Evolutionary conservation across 2,797 vertebrate species (phyloP).

Genomic region (Chelon labrosus): DNA sequence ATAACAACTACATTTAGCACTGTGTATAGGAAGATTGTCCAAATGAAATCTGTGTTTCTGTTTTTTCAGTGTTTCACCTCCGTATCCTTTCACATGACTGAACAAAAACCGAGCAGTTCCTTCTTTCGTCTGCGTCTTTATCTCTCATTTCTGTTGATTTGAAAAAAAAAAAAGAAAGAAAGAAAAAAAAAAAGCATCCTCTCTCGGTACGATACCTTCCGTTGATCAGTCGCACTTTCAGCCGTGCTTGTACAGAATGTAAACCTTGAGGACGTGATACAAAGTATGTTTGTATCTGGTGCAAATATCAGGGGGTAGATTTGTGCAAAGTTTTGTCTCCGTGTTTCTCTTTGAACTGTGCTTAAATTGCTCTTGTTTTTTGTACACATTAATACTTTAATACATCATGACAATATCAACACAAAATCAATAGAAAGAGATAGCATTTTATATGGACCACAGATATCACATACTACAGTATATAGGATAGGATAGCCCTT

Average conservation of each 20-base stretch:
- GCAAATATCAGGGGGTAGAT: constrained; percentile 80
- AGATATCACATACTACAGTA: constrained; percentile 86
- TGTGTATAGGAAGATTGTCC: constrained; percentile 90
- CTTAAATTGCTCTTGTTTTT: constrained; percentile 77
- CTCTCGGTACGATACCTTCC: constrained; percentile 47
- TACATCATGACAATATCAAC: constrained; percentile 86
- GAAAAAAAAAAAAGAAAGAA: constrained; percentile 13
- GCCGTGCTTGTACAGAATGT: constrained; percentile 73
- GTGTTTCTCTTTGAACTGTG: constrained; percentile 80
- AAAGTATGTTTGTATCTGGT: constrained; percentile 71
- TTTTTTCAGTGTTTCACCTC: constrained; percentile 71
- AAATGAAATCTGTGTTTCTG: constrained; percentile 79
- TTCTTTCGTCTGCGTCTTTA: constrained; percentile 35
- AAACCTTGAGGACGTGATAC: constrained; percentile 78
- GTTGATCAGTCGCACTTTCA: constrained; percentile 63
- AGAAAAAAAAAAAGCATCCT: constrained; percentile 8
- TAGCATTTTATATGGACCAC: constrained; percentile 86
- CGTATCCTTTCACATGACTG: constrained; percentile 63
- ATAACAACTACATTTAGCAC: constrained; percentile 89
- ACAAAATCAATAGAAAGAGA: constrained; percentile 87
- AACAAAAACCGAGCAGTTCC: constrained; percentile 62
- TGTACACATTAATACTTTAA: constrained; percentile 82
- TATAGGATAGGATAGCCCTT: constrained; percentile 90
- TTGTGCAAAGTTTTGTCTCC: constrained; percentile 83
- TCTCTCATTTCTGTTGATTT: constrained; percentile 44